Conservation (phyloP, 2,797 vertebrate species). For the Avahi laniger region DNA sequence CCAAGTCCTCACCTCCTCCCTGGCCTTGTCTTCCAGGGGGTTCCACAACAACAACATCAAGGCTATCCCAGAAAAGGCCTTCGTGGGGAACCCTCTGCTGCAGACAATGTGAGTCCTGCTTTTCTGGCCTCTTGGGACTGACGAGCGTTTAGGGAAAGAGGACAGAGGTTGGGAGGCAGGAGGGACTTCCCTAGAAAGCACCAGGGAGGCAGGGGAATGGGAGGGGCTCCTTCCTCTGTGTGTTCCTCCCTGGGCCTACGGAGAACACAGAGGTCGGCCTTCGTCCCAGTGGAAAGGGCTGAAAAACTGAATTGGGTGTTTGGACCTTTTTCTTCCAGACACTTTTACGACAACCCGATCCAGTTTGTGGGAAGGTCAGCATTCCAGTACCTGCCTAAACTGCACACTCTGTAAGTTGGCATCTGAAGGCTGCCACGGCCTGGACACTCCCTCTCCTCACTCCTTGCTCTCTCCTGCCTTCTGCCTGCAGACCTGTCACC, state of each 20-base stretch:
- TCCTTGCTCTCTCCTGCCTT: neutral
- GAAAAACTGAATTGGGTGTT: neutral
- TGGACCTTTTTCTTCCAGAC: slow-evolving; percentile 85
- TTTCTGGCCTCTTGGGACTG: neutral
- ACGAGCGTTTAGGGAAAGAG: too few relatives aligned
- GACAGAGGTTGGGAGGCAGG: neutral
- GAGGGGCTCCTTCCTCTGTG: too few relatives aligned
- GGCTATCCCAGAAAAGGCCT: slow-evolving; percentile 95
- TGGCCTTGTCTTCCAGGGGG: slow-evolving; percentile 86
- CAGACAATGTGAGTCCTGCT: slow-evolving; percentile 93
- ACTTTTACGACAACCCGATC: slow-evolving; percentile 97
- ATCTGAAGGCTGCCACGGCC: neutral
- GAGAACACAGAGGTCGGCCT: neutral
- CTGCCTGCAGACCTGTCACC: rapidly evolving
- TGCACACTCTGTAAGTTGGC: slow-evolving; percentile 95
- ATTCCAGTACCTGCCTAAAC: slow-evolving; percentile 95
- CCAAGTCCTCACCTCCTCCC: neutral
- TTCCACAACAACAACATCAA: slow-evolving; percentile 99
- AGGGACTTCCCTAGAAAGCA: neutral
- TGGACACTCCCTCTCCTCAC: neutral
- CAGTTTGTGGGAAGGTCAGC: slow-evolving; percentile 96
- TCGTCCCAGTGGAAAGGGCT: neutral
- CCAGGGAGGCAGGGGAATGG: neutral
- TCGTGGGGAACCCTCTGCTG: slow-evolving; percentile 94
- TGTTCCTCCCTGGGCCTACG: neutral